These are phyloP conservation scores for Phasianus colchicus DNA, from an alignment of 2,113 vertebrate genomes.

Conservation along the genomic window DNA sequence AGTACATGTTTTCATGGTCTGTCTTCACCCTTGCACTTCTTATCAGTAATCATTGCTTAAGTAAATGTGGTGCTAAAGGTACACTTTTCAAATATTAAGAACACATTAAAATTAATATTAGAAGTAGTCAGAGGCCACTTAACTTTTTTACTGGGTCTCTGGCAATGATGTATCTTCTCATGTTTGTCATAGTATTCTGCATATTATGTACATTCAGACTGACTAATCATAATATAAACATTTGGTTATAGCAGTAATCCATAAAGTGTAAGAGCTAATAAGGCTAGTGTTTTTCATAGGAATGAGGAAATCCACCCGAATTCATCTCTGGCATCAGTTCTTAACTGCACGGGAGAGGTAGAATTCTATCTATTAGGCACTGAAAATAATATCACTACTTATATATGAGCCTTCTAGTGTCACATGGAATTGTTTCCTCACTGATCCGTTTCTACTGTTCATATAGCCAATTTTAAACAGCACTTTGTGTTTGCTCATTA, in stretches of 20 bases:
- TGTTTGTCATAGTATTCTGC: not conserved
- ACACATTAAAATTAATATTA: not conserved
- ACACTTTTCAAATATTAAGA: not conserved
- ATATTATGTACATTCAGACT: not conserved
- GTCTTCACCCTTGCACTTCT: not conserved
- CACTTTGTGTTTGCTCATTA: not conserved
- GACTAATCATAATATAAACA: not conserved
- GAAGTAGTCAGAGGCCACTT: not conserved
- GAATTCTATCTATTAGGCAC: not conserved
- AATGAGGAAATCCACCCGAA: not conserved
- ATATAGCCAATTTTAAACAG: not conserved
- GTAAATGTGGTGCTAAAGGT: not conserved
- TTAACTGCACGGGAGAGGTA: not conserved
- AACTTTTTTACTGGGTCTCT: not conserved
- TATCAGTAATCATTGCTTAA: not conserved
- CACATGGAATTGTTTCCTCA: not conserved
- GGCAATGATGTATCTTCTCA: not conserved
- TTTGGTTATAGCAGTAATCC: not conserved
- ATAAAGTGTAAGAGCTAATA: not conserved
- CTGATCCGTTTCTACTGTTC: not conserved
- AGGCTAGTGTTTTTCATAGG: not conserved
- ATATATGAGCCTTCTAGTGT: not conserved
- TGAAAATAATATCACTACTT: not conserved
- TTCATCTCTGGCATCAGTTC: not conserved
- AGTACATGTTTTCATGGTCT: not conserved